A percentile compares a stretch with the other conserved stretches of the same genome.
These are phyloP conservation scores for Mesodorylaimus sp. DNA, from an alignment of 2,888 invertebrate species.

Conservation along the genomic window DNA sequence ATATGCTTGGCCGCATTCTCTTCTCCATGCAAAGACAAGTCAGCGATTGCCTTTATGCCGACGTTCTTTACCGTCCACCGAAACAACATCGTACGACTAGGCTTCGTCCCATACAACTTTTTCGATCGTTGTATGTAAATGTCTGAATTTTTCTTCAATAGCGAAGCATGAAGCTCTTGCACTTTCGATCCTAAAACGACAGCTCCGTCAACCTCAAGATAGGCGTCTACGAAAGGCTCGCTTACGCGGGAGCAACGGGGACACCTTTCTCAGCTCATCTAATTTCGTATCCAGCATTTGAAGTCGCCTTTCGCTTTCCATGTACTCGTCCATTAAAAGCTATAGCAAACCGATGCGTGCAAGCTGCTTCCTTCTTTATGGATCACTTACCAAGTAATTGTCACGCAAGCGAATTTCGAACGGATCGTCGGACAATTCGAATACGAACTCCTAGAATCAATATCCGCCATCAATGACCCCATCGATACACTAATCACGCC, in stretches of 20 bases:
- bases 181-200: constrained; percentile 32
- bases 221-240: no score
- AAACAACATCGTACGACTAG: constrained; percentile 55
- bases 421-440: constrained; percentile 91
- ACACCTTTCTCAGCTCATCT: constrained; percentile 57
- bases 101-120: constrained; percentile 47
- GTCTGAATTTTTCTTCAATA: constrained; percentile 75
- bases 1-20: constrained; percentile 53
- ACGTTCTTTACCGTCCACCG: constrained; percentile 63
- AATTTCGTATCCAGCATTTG: constrained; percentile 72
- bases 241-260: constrained; percentile 58
- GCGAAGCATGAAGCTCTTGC: constrained; percentile 65
- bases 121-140: constrained; percentile 75
- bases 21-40: constrained; percentile 63
- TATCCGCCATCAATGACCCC: no score
- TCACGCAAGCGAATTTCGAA: constrained; percentile 89
- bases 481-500: constrained; percentile 1
- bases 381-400: constrained; percentile 54
- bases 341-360: constrained; percentile 12
- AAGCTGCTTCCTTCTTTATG: not conserved
- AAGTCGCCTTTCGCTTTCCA: constrained; percentile 71
- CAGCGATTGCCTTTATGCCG: constrained; percentile 58
- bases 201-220: not conserved
- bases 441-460: constrained; percentile 47
- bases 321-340: constrained; percentile 77